Conservation (phyloP, 2,113 vertebrate genomes). For the Amblyornis subalaris region DNA sequence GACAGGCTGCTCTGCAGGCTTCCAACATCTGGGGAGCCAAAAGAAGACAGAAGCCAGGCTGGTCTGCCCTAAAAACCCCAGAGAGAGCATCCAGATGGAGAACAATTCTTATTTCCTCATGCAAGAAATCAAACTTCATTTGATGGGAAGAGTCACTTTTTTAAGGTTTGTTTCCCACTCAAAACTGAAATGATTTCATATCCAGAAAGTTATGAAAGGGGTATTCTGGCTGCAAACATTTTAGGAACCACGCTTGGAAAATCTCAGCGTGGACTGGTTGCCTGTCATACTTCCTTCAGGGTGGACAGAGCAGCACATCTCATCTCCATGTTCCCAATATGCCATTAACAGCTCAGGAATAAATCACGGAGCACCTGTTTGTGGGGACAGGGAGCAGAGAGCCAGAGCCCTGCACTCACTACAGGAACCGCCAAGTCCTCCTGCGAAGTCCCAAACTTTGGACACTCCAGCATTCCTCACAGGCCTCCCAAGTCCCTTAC, state of each 20-base stretch:
- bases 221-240: neutral
- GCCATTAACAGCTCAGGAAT: neutral
- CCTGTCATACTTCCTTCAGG: neutral
- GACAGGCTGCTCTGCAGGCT: neutral
- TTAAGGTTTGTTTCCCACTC: neutral
- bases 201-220: neutral
- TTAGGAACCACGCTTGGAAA: neutral
- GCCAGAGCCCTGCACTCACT: neutral
- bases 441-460: neutral
- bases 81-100: neutral
- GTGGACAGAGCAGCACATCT: neutral
- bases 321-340: neutral
- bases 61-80: neutral
- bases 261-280: neutral
- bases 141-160: neutral
- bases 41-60: neutral
- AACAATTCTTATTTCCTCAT: neutral
- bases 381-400: neutral
- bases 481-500: neutral
- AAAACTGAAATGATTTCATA: neutral
- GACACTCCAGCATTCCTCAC: neutral
- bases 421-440: neutral
- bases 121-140: neutral
- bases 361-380: fast-evolving
- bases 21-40: neutral